Evolutionary conservation across 2,113 vertebrate genomes (phyloP), one percentile per base, ranked within the genome.

Genomic region (Sander vitreus): DNA sequence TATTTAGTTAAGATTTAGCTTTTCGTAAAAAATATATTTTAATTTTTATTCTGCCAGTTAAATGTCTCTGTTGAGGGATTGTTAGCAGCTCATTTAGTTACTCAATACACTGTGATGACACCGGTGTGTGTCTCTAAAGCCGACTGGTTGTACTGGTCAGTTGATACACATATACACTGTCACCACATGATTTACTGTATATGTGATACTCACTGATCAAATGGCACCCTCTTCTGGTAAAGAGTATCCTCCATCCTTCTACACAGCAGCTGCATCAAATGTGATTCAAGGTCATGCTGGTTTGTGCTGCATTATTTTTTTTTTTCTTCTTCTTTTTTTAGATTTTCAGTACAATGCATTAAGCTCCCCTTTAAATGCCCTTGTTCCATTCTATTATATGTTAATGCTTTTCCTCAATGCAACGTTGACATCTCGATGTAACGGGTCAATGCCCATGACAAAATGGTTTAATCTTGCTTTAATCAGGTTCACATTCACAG

Each of bases 221-320:
- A 91, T 57, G 71, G 78, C 90, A 36, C 92, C 91, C 90, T 92
- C 93, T 93, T 74, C 83, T 94, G 94, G 90, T 76, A 45, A 85
- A 86, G 39, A 73, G 0, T 6, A 1, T 47, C 39, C 60, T 80
- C 53, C 12, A 33, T 48, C n/a, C 15, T 65, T 47, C 67, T 12
- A 15, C n/a, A 74, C 69, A 58, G 66, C 74, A 81, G 80, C 72
- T 80, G 76, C 58, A 75, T 64, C 18, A 76, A 68, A 65, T 74
- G 57, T 58, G 59, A 76, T 83, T 82, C 85, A 92, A 93, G 88
- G 91, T 92, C 89, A 88, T 19, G 50, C 69, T 62, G 55, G 25
- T 87, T 85, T 80, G 33, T 88, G 68, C 80, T 83, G 67, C 81
- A 76, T 81, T 86, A 86, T 43, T 71, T 10, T 43, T 43, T 43